These are phyloP conservation scores for Biston betularia DNA, from an alignment of 2,888 invertebrate genomes.

Conservation along the genomic window DNA sequence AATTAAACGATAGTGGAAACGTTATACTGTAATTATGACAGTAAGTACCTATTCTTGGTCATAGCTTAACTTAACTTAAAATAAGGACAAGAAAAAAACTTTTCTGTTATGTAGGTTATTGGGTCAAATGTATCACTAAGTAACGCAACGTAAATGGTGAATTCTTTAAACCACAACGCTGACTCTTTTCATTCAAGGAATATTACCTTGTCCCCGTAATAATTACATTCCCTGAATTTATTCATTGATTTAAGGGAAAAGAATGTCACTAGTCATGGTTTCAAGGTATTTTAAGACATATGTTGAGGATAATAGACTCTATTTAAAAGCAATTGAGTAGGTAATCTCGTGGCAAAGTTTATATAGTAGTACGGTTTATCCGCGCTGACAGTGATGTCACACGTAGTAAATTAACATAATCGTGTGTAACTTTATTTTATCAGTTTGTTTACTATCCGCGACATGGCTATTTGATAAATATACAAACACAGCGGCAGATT, in stretches of 20 bases:
- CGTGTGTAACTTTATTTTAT: slow-evolving; percentile 41
- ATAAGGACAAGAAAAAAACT: slow-evolving; percentile 10
- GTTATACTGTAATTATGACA: no score
- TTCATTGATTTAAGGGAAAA: slow-evolving; percentile 12
- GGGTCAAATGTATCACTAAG: slow-evolving; percentile 25
- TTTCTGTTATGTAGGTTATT: slow-evolving; percentile 13
- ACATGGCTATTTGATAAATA: slow-evolving; percentile 42
- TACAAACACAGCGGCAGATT: slow-evolving; percentile 25
- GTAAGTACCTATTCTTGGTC: not conserved
- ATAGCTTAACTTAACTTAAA: not conserved
- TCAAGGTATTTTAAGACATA: slow-evolving; percentile 11
- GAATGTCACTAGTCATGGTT: slow-evolving; percentile 6
- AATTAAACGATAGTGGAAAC: not conserved
- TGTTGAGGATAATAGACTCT: slow-evolving; percentile 5
- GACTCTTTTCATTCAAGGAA: slow-evolving; percentile 23
- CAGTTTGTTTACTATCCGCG: slow-evolving; percentile 42
- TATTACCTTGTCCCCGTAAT: not conserved
- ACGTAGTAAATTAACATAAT: slow-evolving; percentile 73
- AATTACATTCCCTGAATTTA: slow-evolving; percentile 10
- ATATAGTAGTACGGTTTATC: slow-evolving; percentile 24
- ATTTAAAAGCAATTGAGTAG: not conserved
- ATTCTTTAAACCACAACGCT: slow-evolving; percentile 13
- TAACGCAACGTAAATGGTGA: slow-evolving; percentile 19
- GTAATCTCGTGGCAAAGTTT: slow-evolving; percentile 17
- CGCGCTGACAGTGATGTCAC: slow-evolving; percentile 65